phyloP scores from a whole-genome alignment of 2,113 vertebrate species.

The Setophaga kirtlandii region DNA sequence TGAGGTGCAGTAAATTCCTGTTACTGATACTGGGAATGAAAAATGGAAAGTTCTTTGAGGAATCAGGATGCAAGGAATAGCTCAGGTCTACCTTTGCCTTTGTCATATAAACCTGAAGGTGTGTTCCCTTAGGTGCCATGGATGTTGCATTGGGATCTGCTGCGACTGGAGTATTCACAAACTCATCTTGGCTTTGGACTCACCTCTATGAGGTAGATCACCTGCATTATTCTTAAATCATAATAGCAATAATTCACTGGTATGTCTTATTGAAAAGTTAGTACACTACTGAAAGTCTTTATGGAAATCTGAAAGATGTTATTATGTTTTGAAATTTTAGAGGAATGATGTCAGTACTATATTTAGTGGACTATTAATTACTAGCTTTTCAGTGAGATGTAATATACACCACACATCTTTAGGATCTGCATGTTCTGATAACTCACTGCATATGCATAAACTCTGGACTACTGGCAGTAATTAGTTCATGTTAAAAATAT shows the following conservation, averaged over 20 bases:
- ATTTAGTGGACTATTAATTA: not conserved
- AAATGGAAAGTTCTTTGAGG: not conserved
- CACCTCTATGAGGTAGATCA: slow-evolving; percentile 78
- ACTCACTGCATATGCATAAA: not conserved
- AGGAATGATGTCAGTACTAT: not conserved
- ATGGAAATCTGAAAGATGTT: not conserved
- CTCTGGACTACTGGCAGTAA: not conserved
- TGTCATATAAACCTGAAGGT: not conserved
- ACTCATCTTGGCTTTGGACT: slow-evolving; percentile 93
- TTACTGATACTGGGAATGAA: not conserved
- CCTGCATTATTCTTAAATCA: not conserved
- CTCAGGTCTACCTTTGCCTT: not conserved
- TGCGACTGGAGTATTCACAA: slow-evolving; percentile 93
- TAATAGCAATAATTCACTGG: not conserved
- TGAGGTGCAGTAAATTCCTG: not conserved
- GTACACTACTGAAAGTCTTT: not conserved
- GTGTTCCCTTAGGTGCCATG: slow-evolving; percentile 85
- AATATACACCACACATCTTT: not conserved
- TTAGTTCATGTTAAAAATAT: not conserved
- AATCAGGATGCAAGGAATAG: not conserved
- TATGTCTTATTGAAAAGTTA: not conserved
- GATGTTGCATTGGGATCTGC: slow-evolving; percentile 92
- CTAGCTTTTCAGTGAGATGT: not conserved
- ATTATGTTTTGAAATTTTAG: not conserved
- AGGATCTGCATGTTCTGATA: not conserved